Percentiles rank a stretch among this genome's conserved stretches.
These are phyloP conservation scores for Drosophila kurseongensis DNA, from an alignment of 1,140 invertebrate genomes.

Conservation along the genomic window DNA sequence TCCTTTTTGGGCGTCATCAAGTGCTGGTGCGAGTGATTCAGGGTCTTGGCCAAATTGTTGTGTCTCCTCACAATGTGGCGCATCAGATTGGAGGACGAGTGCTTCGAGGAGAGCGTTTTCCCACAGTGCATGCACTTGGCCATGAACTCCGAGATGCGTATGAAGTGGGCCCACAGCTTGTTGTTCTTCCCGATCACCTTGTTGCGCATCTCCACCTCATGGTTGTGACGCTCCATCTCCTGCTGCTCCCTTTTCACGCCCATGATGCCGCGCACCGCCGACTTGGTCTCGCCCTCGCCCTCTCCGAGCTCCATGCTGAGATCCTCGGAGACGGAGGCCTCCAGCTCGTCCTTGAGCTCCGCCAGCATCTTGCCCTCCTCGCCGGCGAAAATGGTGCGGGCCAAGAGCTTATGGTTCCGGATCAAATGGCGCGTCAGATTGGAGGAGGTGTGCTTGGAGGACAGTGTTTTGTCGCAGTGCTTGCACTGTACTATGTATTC, in stretches of 20 bases:
- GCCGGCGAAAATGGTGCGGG: constrained; percentile 61
- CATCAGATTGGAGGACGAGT: constrained; percentile 74
- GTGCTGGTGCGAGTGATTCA: constrained; percentile 64
- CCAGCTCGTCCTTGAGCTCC: constrained; percentile 61
- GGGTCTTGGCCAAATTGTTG: constrained; percentile 64
- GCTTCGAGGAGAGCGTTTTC: constrained; percentile 72
- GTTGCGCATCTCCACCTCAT: constrained; percentile 52
- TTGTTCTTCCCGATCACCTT: constrained; percentile 75
- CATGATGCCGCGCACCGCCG: constrained; percentile 63
- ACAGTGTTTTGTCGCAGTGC: constrained; percentile 73
- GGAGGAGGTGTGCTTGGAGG: constrained; percentile 72
- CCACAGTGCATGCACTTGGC: constrained; percentile 74
- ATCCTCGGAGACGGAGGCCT: constrained; percentile 59
- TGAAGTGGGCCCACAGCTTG: constrained; percentile 73
- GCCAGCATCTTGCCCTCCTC: constrained; percentile 73
- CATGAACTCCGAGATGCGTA: constrained; percentile 71
- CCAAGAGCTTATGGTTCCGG: constrained; percentile 64
- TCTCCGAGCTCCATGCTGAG: constrained; percentile 45
- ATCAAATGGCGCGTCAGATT: constrained; percentile 76
- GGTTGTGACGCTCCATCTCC: constrained; percentile 35
- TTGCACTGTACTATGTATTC: constrained; percentile 77
- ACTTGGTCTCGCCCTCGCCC: constrained; percentile 63
- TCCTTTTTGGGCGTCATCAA: constrained; percentile 64
- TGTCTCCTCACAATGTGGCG: constrained; percentile 69
- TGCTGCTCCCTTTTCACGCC: constrained; percentile 35